Conservation (phyloP, 2,888 invertebrate genomes). For the Nemotelus nigrinus region DNA sequence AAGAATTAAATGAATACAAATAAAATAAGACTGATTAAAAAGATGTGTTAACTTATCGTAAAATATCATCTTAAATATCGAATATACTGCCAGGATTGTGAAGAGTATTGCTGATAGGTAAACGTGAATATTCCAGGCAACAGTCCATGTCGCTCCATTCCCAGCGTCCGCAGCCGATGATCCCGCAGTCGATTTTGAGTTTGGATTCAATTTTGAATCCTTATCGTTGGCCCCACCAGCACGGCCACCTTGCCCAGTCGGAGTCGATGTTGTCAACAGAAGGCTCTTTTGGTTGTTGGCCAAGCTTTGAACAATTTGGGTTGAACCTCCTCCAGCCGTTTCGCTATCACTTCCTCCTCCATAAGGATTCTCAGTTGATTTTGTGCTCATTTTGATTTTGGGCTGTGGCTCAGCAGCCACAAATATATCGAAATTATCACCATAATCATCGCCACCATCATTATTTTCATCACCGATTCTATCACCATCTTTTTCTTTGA, state of each 20-base stretch:
- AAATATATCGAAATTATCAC: constrained; percentile 31
- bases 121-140: constrained; percentile 92
- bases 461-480: not conserved
- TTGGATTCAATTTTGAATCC: not conserved
- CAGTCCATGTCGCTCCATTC: constrained; percentile 72
- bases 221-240: constrained; percentile 18
- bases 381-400: constrained; percentile 56
- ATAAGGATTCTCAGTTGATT: constrained; percentile 53
- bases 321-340: constrained; percentile 55
- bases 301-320: constrained; percentile 69
- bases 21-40: constrained; percentile 87
- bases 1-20: constrained; percentile 84
- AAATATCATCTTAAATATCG: constrained; percentile 85
- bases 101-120: constrained; percentile 88
- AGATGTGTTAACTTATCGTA: constrained; percentile 88
- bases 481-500: not conserved
- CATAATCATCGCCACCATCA: not conserved
- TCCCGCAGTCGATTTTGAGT: constrained; percentile 45
- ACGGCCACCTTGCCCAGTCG: constrained; percentile 42
- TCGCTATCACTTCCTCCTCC: constrained; percentile 35
- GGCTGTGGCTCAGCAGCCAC: constrained; percentile 56
- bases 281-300: constrained; percentile 66
- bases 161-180: constrained; percentile 53
- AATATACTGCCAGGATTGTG: constrained; percentile 83
- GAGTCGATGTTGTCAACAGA: constrained; percentile 52